Evolutionary conservation across 2,888 invertebrate species (phyloP).

Genomic region (Branchellion lobata): DNA sequence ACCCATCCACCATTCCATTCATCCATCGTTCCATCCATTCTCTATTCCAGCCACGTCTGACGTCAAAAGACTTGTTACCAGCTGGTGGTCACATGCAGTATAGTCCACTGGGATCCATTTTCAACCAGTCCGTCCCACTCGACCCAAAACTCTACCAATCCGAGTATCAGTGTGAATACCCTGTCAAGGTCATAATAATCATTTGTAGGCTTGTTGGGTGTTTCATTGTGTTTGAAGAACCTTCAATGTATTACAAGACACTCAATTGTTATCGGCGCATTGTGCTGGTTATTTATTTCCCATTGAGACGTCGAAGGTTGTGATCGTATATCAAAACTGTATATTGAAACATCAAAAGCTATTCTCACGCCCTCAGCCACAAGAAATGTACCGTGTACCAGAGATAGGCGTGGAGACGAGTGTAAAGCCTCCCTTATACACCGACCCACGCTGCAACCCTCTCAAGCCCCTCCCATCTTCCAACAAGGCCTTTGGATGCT

Average conservation of each 20-base stretch:
- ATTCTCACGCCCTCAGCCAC: too few species aligned
- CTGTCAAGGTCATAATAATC: not conserved
- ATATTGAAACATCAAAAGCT: too few species aligned
- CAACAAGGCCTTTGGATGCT: conserved; percentile 13
- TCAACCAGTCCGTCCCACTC: conserved; percentile 60
- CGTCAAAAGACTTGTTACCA: conserved; percentile 51
- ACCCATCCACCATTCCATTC: too few species aligned
- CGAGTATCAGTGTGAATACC: conserved; percentile 48
- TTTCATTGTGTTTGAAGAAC: too few species aligned
- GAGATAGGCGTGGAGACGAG: conserved; percentile 18
- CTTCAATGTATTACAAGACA: too few species aligned
- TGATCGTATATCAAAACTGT: too few species aligned
- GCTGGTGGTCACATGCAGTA: conserved; percentile 62
- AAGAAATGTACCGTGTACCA: not conserved
- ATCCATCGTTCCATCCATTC: not conserved
- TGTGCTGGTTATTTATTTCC: too few species aligned
- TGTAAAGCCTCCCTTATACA: conserved; percentile 1
- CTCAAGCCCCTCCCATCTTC: not conserved
- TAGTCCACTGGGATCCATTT: conserved; percentile 60
- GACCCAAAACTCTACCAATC: conserved; percentile 59
- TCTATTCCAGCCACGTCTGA: not conserved
- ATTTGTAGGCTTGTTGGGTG: too few species aligned
- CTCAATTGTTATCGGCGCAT: too few species aligned
- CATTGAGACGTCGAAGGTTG: too few species aligned
- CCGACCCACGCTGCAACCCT: conserved; percentile 15